Base-by-base conservation (phyloP, 2,888 invertebrate genomes). In the Rhamnusium bicolor region DNA sequence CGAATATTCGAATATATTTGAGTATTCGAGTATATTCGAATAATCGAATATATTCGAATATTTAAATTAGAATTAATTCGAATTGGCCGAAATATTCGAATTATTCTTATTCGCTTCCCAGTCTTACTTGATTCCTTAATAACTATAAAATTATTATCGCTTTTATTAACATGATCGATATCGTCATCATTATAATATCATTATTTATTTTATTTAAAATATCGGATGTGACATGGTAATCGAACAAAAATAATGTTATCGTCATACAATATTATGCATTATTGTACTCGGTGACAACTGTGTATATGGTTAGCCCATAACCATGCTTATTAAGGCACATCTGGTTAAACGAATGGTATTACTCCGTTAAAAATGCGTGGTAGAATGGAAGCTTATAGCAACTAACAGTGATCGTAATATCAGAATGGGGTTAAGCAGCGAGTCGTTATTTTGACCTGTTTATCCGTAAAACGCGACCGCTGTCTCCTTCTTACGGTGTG, bases 391-490 rank as follows among this genome's bases (percentile, higher is more conserved):
- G 24, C 49, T n/a, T 18, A 12, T 53, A 66, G 60, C 65, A 60
- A 62, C 67, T 73, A 70, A 70, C 69, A 66, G 68, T 70, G 62
- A 69, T 75, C 71, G 47, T 62, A 63, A 49, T 68, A 65, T 72
- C 67, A 24, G 69, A 75, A 63, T 21, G 65, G 53, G 54, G 72
- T 63, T 67, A 63, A 49, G 60, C 49, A 56, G 53, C 68, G 49
- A 24, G 21, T 75, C 77, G 73, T 76, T 76, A 76, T 72, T 72
- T 78, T 72, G 68, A 75, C 72, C 71, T 76, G 76, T 79, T 80
- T 79, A 81, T 81, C 80, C 81, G 77, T 76, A 68, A 81, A 82
- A 80, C 81, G 77, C 77, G 78, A 78, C 82, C 77, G 78, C 80
- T 76, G 79, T 80, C 75, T 80, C 73, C 54, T 67, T 68, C 69